A percentile compares a stretch with the other conserved stretches of the same genome.
phyloP scores from a whole-genome alignment of 2,113 vertebrate genomes.

The Seriola dumerili region DNA sequence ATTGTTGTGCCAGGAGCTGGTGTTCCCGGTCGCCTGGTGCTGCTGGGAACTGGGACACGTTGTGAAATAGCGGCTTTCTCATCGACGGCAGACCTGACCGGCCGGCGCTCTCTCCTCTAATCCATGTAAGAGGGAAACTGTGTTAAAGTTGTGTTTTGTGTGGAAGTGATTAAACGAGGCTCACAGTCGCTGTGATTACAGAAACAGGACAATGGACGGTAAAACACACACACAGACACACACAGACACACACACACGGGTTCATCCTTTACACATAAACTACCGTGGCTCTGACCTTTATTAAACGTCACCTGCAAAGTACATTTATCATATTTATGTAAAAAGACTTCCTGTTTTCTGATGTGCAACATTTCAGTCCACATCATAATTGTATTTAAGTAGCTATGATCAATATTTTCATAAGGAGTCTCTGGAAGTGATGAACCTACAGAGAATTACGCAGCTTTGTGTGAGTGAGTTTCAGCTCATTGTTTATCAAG shows the following conservation, averaged over 20 bases:
- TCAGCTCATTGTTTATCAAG: no score
- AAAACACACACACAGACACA: constrained; percentile 1
- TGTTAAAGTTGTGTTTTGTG: constrained; percentile 36
- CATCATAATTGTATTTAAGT: no score
- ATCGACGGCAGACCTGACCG: background rate
- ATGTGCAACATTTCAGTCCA: no score
- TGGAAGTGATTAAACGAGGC: constrained; percentile 46
- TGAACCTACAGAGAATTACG: no score
- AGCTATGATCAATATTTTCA: no score
- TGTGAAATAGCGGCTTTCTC: constrained; percentile 51
- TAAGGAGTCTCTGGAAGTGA: no score
- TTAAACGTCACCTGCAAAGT: no score
- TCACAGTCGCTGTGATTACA: constrained; percentile 26
- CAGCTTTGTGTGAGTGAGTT: no score
- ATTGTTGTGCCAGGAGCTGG: constrained; percentile 45
- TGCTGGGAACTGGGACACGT: constrained; percentile 65
- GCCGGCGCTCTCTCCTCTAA: constrained; percentile 25
- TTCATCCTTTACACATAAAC: background rate
- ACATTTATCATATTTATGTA: no score
- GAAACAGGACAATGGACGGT: constrained; percentile 8
- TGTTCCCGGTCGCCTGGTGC: constrained; percentile 46
- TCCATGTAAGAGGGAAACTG: constrained; percentile 35
- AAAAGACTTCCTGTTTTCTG: no score
- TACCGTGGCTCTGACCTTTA: background rate
- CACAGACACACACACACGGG: background rate